Percentiles rank a stretch among this genome's conserved stretches.
Evolutionary conservation across 2,797 vertebrate species (phyloP).

Genomic region (Meriones psammophilus): DNA sequence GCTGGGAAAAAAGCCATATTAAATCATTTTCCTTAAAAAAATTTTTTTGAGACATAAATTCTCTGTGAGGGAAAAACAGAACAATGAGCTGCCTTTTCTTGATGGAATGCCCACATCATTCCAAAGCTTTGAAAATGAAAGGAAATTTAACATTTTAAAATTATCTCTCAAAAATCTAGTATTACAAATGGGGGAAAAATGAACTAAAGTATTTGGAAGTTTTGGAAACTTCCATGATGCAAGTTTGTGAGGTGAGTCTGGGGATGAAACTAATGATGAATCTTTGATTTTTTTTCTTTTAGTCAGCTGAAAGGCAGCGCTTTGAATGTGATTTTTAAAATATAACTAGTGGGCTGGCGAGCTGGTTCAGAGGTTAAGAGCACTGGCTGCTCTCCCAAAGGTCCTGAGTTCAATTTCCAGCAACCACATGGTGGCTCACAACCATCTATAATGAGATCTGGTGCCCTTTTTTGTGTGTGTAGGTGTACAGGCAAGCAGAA

Average conservation of each 20-base stretch:
- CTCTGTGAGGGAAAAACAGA: slow-evolving; percentile 70
- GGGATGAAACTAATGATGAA: background rate
- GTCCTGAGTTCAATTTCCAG: too few relatives aligned
- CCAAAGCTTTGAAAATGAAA: slow-evolving; percentile 74
- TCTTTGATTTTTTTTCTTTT: background rate
- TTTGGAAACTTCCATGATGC: slow-evolving; percentile 65
- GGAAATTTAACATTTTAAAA: slow-evolving; percentile 65
- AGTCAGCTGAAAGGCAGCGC: slow-evolving; percentile 15
- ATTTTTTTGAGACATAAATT: slow-evolving; percentile 77
- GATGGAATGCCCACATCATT: slow-evolving; percentile 27
- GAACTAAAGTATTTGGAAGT: slow-evolving; percentile 39
- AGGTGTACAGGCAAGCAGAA: too few relatives aligned
- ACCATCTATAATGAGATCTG: too few relatives aligned
- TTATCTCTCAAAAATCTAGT: slow-evolving; percentile 62
- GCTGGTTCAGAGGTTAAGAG: too few relatives aligned
- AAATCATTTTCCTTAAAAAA: slow-evolving; percentile 75
- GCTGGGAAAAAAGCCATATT: slow-evolving; percentile 61
- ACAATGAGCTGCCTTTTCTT: slow-evolving; percentile 76
- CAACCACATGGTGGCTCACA: too few relatives aligned
- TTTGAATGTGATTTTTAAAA: slow-evolving; percentile 8
- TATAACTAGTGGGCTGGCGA: background rate
- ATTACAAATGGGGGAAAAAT: background rate
- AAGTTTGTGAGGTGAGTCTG: slow-evolving; percentile 46
- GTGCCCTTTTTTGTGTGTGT: too few relatives aligned
- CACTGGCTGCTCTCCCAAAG: too few relatives aligned